Conservation (phyloP, 2,888 invertebrate genomes). For the Drosophila formosana region DNA sequence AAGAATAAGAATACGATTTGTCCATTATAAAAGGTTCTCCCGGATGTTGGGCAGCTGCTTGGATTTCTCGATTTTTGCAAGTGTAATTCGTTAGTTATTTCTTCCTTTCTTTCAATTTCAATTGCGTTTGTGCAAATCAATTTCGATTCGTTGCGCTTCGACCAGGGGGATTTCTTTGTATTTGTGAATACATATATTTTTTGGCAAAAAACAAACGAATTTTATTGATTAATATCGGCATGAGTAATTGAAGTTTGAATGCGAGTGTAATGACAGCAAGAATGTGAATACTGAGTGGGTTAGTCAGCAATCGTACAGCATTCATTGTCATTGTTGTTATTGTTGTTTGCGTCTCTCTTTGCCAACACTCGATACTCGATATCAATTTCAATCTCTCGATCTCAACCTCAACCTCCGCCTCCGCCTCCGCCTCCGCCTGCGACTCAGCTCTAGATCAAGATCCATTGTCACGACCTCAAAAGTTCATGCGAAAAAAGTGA, state of each 20-base stretch:
- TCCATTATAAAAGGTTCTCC: slow-evolving; percentile 51
- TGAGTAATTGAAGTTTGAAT: slow-evolving; percentile 67
- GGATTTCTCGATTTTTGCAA: slow-evolving; percentile 60
- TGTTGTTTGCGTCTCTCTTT: slow-evolving; percentile 1
- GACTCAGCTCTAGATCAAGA: slow-evolving; percentile 44
- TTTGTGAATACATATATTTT: slow-evolving; percentile 31
- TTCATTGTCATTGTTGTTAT: background rate
- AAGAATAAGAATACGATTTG: slow-evolving; percentile 5
- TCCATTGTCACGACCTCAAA: slow-evolving; percentile 74
- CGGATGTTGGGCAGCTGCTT: slow-evolving; percentile 56
- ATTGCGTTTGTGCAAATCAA: slow-evolving; percentile 20
- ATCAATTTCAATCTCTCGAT: slow-evolving; percentile 47
- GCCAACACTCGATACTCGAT: slow-evolving; percentile 16
- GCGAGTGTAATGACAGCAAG: slow-evolving; percentile 62
- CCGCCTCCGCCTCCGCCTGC: background rate
- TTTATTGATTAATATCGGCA: slow-evolving; percentile 70
- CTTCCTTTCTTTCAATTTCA: slow-evolving; percentile 38
- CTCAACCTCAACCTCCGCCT: slow-evolving; percentile 12
- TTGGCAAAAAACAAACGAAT: slow-evolving; percentile 39
- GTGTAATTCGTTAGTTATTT: slow-evolving; percentile 59
- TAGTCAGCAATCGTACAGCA: slow-evolving; percentile 42
- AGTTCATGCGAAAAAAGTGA: slow-evolving; percentile 56
- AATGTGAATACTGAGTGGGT: slow-evolving; percentile 60
- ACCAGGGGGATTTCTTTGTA: slow-evolving; percentile 34
- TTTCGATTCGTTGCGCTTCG: slow-evolving; percentile 57